phyloP scores from a whole-genome alignment of 2,888 invertebrate species.

The Hipparchia sbordonii region DNA sequence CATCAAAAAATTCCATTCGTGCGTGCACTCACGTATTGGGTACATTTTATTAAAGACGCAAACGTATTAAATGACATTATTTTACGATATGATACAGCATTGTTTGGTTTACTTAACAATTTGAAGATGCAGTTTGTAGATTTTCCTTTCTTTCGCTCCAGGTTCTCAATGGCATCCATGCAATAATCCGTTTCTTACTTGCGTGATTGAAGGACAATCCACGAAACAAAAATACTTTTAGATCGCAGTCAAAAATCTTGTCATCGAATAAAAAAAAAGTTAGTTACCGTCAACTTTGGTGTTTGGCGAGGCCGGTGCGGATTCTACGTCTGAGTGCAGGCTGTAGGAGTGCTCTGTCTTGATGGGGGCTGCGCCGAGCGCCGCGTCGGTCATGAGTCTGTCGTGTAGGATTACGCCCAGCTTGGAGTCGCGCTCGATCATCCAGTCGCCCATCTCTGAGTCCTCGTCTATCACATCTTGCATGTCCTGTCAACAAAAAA shows the following conservation, averaged over 20 bases:
- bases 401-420: slow-evolving; percentile 92
- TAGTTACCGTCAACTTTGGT: slow-evolving; percentile 88
- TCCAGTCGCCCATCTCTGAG: slow-evolving; percentile 86
- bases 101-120: not conserved
- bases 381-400: slow-evolving; percentile 94
- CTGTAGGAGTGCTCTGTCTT: slow-evolving; percentile 97
- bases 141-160: no score
- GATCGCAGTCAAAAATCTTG: no score
- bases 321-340: slow-evolving; percentile 87
- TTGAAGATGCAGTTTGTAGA: no score
- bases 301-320: slow-evolving; percentile 87
- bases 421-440: slow-evolving; percentile 86
- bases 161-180: no score
- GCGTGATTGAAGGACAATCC: no score
- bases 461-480: slow-evolving; percentile 86
- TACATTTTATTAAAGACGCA: not conserved
- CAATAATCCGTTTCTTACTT: no score
- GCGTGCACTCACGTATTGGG: not conserved
- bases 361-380: slow-evolving; percentile 90
- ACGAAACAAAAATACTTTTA: no score
- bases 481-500: slow-evolving; percentile 78
- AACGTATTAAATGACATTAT: not conserved
- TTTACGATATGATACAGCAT: not conserved
- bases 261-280: no score
- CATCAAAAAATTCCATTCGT: not conserved